phyloP scores from a whole-genome alignment of 1,140 invertebrate species.

The Macrotrachela quadricornifera region DNA sequence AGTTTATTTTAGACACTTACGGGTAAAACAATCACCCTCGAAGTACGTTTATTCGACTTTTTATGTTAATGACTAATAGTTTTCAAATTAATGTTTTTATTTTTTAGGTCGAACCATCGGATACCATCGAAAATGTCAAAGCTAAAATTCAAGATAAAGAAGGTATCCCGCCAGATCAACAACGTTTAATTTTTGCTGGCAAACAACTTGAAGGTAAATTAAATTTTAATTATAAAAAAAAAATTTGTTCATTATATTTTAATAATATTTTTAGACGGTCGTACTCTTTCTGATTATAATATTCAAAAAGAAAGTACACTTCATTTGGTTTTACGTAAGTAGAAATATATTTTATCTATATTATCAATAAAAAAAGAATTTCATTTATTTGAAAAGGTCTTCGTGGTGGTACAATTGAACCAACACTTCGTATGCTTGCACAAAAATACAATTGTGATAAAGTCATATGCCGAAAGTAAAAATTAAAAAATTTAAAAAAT shows the following conservation, averaged over 20 bases:
- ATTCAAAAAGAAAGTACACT: slow-evolving; percentile 12
- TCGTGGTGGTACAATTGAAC: slow-evolving; percentile 65
- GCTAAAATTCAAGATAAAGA: slow-evolving; percentile 62
- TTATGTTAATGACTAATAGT: no score
- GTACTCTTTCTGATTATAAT: slow-evolving; percentile 38
- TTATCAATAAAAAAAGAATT: no score
- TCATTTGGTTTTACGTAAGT: slow-evolving; percentile 11
- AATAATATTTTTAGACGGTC: slow-evolving; percentile 30
- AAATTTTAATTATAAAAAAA: no score
- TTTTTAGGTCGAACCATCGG: slow-evolving; percentile 7
- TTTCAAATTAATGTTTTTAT: neutral
- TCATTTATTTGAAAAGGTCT: slow-evolving; percentile 12
- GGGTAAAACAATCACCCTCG: no score
- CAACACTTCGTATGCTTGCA: slow-evolving; percentile 75
- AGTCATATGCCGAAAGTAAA: slow-evolving; percentile 90
- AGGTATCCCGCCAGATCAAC: slow-evolving; percentile 21
- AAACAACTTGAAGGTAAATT: slow-evolving; percentile 24
- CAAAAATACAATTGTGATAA: slow-evolving; percentile 99
- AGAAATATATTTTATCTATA: no score
- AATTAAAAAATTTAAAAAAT: no score
- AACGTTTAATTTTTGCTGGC: slow-evolving; percentile 24
- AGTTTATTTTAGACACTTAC: no score
- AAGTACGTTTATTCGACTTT: no score
- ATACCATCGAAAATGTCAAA: slow-evolving; percentile 55
- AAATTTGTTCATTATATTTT: no score